Evolutionary conservation across 2,888 invertebrate genomes (phyloP).

Genomic region (Patella ulyssiponensis): DNA sequence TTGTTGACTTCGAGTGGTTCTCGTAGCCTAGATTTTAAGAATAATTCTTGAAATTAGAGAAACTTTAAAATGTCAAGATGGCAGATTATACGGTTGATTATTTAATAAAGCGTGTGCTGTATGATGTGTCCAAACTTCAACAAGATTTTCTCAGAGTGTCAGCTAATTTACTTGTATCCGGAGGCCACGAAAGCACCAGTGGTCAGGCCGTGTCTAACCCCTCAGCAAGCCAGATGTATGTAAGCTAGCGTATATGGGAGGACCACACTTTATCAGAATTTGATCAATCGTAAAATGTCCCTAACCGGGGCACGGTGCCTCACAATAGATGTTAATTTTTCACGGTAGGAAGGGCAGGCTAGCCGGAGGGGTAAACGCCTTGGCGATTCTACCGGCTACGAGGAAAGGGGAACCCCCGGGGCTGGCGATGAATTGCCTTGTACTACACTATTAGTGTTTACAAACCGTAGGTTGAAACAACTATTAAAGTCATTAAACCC

Average conservation of each 20-base stretch:
- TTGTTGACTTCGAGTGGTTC: no score
- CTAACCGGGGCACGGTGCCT: conserved; percentile 3
- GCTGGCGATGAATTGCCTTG: not conserved
- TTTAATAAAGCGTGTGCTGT: not conserved
- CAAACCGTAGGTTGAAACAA: not conserved
- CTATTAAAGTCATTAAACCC: conserved; percentile 1
- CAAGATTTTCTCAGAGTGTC: conserved; percentile 13
- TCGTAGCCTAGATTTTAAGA: no score
- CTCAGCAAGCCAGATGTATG: no score
- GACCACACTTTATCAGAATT: not conserved
- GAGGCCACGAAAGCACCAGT: not conserved
- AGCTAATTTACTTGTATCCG: conserved; percentile 1
- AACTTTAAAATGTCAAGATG: no score
- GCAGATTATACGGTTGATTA: no score
- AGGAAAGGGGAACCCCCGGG: not conserved
- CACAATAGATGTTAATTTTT: not conserved
- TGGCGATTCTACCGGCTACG: not conserved
- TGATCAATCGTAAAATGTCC: conserved; percentile 9
- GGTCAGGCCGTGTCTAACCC: not conserved
- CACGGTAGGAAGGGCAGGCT: conserved; percentile 4
- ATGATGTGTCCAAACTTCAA: conserved; percentile 2
- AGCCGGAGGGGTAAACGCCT: conserved; percentile 4
- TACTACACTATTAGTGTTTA: not conserved
- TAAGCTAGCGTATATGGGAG: not conserved
- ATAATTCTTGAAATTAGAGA: no score